Evolutionary conservation across 2,113 vertebrate species (phyloP).

Genomic region (Varanus salvator): DNA sequence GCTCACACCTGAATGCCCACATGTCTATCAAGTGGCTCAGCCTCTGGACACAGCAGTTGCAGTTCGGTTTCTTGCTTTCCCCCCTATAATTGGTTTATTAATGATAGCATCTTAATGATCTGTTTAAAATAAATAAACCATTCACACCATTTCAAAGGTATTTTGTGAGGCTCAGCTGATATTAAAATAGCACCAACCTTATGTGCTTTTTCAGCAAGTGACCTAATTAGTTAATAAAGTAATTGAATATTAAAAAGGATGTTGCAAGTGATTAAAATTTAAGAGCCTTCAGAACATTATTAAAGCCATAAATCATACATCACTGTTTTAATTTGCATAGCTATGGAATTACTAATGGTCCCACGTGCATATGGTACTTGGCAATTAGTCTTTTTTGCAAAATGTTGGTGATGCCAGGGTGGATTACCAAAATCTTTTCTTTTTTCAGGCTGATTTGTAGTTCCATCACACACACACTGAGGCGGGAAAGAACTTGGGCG

Average conservation of each 20-base stretch:
- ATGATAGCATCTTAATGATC: conserved; percentile 83
- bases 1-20: conserved; percentile 57
- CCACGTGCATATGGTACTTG: conserved; percentile 77
- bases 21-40: conserved; percentile 54
- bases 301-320: conserved; percentile 90
- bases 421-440: conserved; percentile 66
- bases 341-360: conserved; percentile 85
- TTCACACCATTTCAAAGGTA: conserved; percentile 85
- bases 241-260: conserved; percentile 92
- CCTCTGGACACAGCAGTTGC: conserved; percentile 55
- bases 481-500: background rate
- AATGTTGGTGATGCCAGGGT: conserved; percentile 76
- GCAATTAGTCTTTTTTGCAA: conserved; percentile 85
- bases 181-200: conserved; percentile 85
- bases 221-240: conserved; percentile 92
- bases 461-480: conserved; percentile 60
- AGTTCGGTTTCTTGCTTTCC: conserved; percentile 56
- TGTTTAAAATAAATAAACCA: conserved; percentile 88
- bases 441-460: conserved; percentile 52
- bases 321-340: conserved; percentile 90
- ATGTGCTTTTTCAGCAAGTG: conserved; percentile 88
- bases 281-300: conserved; percentile 89
- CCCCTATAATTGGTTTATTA: conserved; percentile 79
- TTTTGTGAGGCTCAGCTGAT: conserved; percentile 84
- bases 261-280: conserved; percentile 91